Evolutionary conservation across 2,797 vertebrate species (phyloP).

Genomic region (Trachurus trachurus): DNA sequence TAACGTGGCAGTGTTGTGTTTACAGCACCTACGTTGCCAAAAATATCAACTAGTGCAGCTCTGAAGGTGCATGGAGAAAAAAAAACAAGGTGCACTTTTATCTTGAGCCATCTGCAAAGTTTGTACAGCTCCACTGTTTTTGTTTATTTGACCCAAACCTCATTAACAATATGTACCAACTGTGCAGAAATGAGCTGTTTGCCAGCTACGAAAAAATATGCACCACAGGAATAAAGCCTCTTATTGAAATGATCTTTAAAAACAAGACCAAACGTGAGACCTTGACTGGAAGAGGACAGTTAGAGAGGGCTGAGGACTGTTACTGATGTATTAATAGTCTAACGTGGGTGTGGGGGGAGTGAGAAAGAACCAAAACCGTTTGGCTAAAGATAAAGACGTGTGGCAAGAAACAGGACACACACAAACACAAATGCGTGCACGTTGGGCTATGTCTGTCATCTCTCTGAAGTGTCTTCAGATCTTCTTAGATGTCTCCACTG

Average conservation of each 20-base stretch:
- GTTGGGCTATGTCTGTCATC: background rate
- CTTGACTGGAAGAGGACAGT: conserved; percentile 5
- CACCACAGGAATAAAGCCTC: conserved; percentile 1
- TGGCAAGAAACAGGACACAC: background rate
- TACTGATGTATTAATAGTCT: background rate
- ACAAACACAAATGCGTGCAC: background rate
- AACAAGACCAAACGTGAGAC: background rate
- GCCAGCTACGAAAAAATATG: background rate
- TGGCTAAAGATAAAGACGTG: conserved; percentile 5
- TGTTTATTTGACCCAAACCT: too few relatives aligned
- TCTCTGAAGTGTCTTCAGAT: background rate
- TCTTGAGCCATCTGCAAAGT: background rate
- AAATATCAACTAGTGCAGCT: background rate
- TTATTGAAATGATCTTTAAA: conserved; percentile 23
- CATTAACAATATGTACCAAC: too few relatives aligned
- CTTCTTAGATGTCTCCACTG: background rate
- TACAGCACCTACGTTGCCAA: too few relatives aligned
- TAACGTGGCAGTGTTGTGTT: too few relatives aligned
- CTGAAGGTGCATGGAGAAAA: background rate
- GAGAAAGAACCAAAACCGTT: conserved; percentile 21
- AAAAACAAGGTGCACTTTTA: background rate
- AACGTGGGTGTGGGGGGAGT: background rate
- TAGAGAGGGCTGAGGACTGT: background rate
- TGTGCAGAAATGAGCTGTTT: too few relatives aligned
- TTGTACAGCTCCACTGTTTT: background rate